A percentile compares a stretch with the other conserved stretches of the same genome.
Conservation (phyloP, 2,888 invertebrate genomes). For the Nowickia ferox region DNA sequence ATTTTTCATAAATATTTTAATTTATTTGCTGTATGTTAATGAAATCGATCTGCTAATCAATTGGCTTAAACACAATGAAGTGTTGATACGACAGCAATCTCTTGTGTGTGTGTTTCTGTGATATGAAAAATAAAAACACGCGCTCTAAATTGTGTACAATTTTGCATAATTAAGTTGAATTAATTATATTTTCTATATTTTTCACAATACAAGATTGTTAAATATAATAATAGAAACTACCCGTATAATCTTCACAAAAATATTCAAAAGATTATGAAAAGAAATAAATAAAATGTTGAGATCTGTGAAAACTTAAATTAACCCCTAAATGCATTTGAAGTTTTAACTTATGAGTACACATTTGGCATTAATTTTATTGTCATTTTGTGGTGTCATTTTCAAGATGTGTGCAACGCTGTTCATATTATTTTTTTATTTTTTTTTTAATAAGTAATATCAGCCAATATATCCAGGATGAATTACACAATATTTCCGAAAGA, state of each 20-base stretch:
- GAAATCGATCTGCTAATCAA: constrained; percentile 23
- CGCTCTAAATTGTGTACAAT: constrained; percentile 63
- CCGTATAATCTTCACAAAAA: not conserved
- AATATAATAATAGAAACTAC: constrained; percentile 16
- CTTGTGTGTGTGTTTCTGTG: constrained; percentile 4
- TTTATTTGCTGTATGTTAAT: constrained; percentile 38
- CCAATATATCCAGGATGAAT: too few relatives aligned
- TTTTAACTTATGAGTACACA: too few relatives aligned
- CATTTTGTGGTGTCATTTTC: too few relatives aligned
- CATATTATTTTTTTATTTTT: too few relatives aligned
- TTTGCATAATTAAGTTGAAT: constrained; percentile 64
- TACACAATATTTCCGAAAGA: too few relatives aligned
- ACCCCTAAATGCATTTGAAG: too few relatives aligned
- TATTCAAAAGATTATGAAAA: not conserved
- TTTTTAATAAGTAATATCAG: too few relatives aligned
- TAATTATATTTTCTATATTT: constrained; percentile 25
- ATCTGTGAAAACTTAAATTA: not conserved
- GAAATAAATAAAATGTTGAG: not conserved
- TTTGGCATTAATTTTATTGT: too few relatives aligned
- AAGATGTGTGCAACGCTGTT: too few relatives aligned
- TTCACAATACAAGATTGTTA: constrained; percentile 23
- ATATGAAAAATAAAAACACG: constrained; percentile 32
- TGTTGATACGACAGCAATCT: not conserved
- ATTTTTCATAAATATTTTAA: constrained; percentile 12
- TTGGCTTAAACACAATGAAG: not conserved